Evolutionary conservation across 2,113 vertebrate species (phyloP).

Genomic region (Antigone vipio): DNA sequence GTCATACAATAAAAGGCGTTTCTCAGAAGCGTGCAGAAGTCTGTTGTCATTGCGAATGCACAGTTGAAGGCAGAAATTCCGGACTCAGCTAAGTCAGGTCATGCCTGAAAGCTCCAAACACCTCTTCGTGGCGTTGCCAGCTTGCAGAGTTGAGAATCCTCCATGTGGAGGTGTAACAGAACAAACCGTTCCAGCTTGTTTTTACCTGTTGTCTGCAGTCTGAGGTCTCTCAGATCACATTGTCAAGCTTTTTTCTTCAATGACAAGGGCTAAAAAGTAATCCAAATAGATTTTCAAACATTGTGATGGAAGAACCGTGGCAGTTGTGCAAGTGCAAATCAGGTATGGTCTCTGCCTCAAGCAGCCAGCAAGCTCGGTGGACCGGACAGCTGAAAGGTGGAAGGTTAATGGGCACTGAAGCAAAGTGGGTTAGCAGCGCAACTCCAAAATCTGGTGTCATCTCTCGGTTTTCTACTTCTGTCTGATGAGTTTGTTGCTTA

Average conservation of each 20-base stretch:
- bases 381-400: not conserved
- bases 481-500: not conserved
- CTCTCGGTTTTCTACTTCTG: not conserved
- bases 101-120: not conserved
- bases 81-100: not conserved
- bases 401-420: not conserved
- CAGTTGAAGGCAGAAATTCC: not conserved
- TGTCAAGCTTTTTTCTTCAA: not conserved
- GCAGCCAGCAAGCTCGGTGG: not conserved
- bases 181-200: not conserved
- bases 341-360: accelerated
- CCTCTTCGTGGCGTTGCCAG: not conserved
- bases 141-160: not conserved
- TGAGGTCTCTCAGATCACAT: not conserved
- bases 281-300: not conserved
- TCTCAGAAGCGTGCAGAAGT: not conserved
- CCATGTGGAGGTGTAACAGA: not conserved
- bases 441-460: not conserved
- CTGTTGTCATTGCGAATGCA: not conserved
- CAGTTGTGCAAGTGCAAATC: not conserved
- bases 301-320: not conserved
- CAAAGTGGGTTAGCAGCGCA: not conserved
- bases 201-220: not conserved
- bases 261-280: not conserved
- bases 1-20: conserved; percentile 42